A percentile compares a stretch with the other conserved stretches of the same genome.
Evolutionary conservation across 2,113 vertebrate species (phyloP).

Genomic region (Pavo muticus): DNA sequence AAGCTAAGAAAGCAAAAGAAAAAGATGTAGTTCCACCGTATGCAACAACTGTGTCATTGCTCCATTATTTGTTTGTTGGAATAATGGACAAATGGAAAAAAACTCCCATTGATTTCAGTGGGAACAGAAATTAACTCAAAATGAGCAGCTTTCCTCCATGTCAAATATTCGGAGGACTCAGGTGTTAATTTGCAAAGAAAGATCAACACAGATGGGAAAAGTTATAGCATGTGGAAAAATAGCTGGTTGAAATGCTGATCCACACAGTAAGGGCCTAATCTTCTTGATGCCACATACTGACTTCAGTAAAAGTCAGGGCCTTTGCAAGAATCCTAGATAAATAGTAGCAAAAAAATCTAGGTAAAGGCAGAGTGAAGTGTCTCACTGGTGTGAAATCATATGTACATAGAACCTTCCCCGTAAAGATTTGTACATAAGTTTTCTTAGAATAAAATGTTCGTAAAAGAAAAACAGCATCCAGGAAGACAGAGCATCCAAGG

Average conservation of each 20-base stretch:
- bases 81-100: slow-evolving; percentile 45
- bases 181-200: slow-evolving; percentile 60
- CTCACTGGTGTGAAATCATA: slow-evolving; percentile 22
- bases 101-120: slow-evolving; percentile 31
- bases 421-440: slow-evolving; percentile 11
- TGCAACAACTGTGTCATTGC: background rate
- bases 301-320: slow-evolving; percentile 26
- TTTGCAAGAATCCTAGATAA: slow-evolving; percentile 44
- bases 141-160: slow-evolving; percentile 48
- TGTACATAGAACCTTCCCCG: background rate
- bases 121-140: slow-evolving; percentile 40
- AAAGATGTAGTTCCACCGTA: background rate
- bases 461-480: background rate
- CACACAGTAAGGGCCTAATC: slow-evolving; percentile 64
- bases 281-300: slow-evolving; percentile 29
- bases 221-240: slow-evolving; percentile 53
- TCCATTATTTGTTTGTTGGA: slow-evolving; percentile 28
- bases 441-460: slow-evolving; percentile 12
- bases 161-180: slow-evolving; percentile 57
- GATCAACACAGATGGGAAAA: slow-evolving; percentile 72
- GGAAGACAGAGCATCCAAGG: slow-evolving; percentile 47
- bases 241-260: slow-evolving; percentile 64
- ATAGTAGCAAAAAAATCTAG: slow-evolving; percentile 16
- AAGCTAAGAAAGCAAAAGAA: background rate
- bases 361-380: background rate